phyloP scores from a whole-genome alignment of 2,113 vertebrate genomes.

The Crotalus viridis region DNA sequence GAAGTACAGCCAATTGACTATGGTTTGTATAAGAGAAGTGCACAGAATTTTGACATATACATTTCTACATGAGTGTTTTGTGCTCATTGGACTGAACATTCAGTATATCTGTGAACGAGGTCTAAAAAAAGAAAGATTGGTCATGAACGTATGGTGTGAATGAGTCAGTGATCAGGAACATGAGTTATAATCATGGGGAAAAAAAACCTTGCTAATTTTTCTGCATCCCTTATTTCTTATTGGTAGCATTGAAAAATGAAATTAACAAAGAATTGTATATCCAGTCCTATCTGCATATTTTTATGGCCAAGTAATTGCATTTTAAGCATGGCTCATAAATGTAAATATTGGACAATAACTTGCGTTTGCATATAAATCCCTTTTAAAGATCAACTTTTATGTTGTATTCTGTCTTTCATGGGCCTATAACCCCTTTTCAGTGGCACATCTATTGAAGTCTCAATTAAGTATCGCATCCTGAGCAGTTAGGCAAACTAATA shows the following conservation, averaged over 20 bases:
- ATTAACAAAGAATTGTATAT: not conserved
- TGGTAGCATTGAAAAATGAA: not conserved
- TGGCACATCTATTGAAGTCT: conserved; percentile 43
- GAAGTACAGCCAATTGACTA: not conserved
- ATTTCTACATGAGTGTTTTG: not conserved
- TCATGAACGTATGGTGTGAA: not conserved
- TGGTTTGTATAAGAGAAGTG: not conserved
- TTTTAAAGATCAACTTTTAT: not conserved
- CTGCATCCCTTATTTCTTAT: not conserved
- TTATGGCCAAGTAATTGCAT: conserved; percentile 2
- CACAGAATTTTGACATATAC: not conserved
- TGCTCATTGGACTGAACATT: not conserved
- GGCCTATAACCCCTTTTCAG: conserved; percentile 10
- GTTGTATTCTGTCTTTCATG: conserved; percentile 4
- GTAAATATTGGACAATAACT: not conserved
- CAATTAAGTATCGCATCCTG: conserved; percentile 37
- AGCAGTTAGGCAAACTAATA: conserved; percentile 44
- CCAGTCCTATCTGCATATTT: conserved; percentile 6
- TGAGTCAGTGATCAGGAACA: not conserved
- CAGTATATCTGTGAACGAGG: not conserved
- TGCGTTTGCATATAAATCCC: not conserved
- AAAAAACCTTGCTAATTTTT: not conserved
- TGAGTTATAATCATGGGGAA: not conserved
- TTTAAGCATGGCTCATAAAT: conserved; percentile 5
- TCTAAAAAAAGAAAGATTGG: not conserved